Evolutionary conservation across 2,797 vertebrate species (phyloP).

Genomic region (Enteromius anoplus): DNA sequence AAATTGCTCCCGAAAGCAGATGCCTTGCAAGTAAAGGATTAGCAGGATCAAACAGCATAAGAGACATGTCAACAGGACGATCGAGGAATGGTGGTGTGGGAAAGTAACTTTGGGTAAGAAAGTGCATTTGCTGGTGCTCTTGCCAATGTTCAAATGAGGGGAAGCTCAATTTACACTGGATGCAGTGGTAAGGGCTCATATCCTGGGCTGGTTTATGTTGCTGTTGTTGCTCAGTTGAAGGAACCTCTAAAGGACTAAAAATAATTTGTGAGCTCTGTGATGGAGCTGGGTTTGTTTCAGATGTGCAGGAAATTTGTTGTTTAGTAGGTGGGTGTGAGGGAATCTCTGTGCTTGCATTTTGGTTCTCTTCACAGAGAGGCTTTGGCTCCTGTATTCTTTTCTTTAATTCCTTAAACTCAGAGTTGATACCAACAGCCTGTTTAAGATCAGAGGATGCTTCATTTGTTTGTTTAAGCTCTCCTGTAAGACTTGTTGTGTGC

Average conservation of each 20-base stretch:
- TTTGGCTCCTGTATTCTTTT: constrained; percentile 70
- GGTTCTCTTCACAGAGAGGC: constrained; percentile 72
- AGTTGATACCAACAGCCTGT: constrained; percentile 75
- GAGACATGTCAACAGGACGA: constrained; percentile 89
- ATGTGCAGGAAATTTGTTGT: constrained; percentile 72
- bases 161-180: constrained; percentile 91
- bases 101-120: constrained; percentile 95
- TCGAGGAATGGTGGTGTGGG: constrained; percentile 94
- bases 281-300: constrained; percentile 79
- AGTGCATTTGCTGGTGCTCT: constrained; percentile 97
- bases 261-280: constrained; percentile 80
- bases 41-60: constrained; percentile 97
- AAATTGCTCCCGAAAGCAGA: constrained; percentile 90
- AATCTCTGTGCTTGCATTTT: constrained; percentile 70
- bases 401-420: constrained; percentile 75
- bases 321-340: constrained; percentile 59
- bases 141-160: constrained; percentile 98
- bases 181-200: constrained; percentile 94
- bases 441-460: constrained; percentile 75
- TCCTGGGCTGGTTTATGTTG: constrained; percentile 77
- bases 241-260: constrained; percentile 75
- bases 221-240: constrained; percentile 72
- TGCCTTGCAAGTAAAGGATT: constrained; percentile 93
- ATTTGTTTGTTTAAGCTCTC: constrained; percentile 81
- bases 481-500: constrained; percentile 67